These are phyloP conservation scores for Spisula subtruncata DNA, from an alignment of 2,888 invertebrate species.

Conservation along the genomic window DNA sequence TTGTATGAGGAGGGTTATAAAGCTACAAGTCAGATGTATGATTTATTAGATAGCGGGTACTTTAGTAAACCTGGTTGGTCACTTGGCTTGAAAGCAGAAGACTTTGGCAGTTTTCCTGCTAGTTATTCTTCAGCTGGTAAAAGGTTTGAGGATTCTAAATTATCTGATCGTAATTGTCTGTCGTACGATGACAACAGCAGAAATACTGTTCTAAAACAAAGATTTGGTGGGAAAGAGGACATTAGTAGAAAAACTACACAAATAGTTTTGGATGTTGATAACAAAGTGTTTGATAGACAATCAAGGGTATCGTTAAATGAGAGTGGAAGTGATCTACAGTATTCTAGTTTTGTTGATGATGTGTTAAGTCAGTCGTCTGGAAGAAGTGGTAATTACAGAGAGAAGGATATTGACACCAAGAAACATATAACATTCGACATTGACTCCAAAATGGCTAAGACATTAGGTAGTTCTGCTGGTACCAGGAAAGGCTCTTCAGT, in stretches of 20 bases:
- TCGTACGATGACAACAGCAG: background rate
- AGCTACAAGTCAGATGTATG: conserved; percentile 55
- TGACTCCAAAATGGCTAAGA: conserved; percentile 3
- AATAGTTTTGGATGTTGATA: background rate
- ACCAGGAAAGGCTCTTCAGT: background rate
- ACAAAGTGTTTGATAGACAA: background rate
- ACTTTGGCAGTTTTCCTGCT: conserved; percentile 4
- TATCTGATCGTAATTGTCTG: background rate
- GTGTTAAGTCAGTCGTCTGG: conserved; percentile 52
- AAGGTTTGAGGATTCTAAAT: background rate
- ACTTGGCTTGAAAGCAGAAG: conserved; percentile 13
- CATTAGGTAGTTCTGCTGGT: background rate
- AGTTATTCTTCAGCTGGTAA: background rate
- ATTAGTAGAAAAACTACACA: background rate
- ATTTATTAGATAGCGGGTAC: conserved; percentile 55
- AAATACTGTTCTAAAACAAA: background rate
- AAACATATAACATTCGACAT: background rate
- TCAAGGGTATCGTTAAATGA: background rate
- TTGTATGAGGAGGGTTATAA: conserved; percentile 60
- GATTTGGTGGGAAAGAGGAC: background rate
- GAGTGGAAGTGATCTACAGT: conserved; percentile 42
- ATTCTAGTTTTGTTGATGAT: conserved; percentile 52
- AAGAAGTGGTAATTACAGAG: conserved; percentile 26
- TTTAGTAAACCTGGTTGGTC: conserved; percentile 51
- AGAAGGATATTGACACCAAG: background rate